phyloP scores from a whole-genome alignment of 2,888 invertebrate genomes.

The Athetis lepigone region DNA sequence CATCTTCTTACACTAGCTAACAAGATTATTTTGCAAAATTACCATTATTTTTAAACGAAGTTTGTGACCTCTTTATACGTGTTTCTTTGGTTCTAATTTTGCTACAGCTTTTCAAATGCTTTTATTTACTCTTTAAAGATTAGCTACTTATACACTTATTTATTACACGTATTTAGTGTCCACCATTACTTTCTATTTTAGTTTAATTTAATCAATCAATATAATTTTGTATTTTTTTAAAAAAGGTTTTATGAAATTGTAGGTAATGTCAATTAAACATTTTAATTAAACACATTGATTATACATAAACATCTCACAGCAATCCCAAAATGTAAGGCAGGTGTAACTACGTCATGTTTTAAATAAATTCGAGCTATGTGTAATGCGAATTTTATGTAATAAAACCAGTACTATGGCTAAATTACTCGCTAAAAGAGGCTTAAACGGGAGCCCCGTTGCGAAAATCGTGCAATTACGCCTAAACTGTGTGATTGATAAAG shows the following conservation, averaged over 20 bases:
- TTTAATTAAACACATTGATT: conserved; percentile 3
- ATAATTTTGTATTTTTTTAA: no score
- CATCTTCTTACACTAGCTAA: conserved; percentile 13
- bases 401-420: conserved; percentile 19
- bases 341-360: conserved; percentile 6
- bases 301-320: conserved; percentile 10
- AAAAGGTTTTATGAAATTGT: no score
- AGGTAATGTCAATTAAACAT: no score
- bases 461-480: conserved; percentile 44
- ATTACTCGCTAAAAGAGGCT: conserved; percentile 17
- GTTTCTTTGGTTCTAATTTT: no score
- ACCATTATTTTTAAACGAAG: no score
- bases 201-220: no score
- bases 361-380: conserved; percentile 12
- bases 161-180: no score
- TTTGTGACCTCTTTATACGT: no score
- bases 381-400: conserved; percentile 18
- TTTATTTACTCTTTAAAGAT: no score
- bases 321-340: neutral
- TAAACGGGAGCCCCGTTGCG: conserved; percentile 24
- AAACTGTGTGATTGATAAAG: conserved; percentile 45
- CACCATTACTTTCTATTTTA: no score
- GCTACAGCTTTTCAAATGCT: no score
- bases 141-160: no score
- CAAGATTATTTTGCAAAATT: neutral